A percentile compares a stretch with the other conserved stretches of the same genome.
phyloP scores from a whole-genome alignment of 2,888 invertebrate species.

The Sarcophaga subvicina region DNA sequence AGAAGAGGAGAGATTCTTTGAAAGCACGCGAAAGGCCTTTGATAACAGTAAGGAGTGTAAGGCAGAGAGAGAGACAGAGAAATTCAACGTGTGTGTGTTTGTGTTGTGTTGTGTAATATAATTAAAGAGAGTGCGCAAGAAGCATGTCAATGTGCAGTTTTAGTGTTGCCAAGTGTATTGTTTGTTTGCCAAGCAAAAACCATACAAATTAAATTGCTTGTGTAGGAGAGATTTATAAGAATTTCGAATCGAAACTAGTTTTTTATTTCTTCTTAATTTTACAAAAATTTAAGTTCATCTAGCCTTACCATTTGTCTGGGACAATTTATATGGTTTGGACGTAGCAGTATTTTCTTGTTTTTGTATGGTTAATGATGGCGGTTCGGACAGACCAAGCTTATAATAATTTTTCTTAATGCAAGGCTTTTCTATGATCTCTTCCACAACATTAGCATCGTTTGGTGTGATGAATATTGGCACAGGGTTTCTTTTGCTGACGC shows the following conservation, averaged over 20 bases:
- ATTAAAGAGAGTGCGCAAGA: neutral
- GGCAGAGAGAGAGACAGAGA: neutral
- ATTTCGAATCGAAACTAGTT: neutral
- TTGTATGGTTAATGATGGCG: conserved; percentile 68
- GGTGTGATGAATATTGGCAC: conserved; percentile 30
- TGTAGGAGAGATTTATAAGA: neutral
- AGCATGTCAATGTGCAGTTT: neutral
- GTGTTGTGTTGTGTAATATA: neutral
- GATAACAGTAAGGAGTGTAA: neutral
- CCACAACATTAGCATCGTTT: conserved; percentile 35
- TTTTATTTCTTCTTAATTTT: conserved; percentile 18
- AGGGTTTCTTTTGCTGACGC: conserved; percentile 13
- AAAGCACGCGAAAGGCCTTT: neutral
- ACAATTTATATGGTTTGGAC: conserved; percentile 21
- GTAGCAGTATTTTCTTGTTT: conserved; percentile 4
- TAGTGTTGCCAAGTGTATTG: neutral
- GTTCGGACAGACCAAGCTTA: conserved; percentile 78
- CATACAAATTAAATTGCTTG: neutral
- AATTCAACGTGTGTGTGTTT: neutral
- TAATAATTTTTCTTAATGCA: conserved; percentile 77
- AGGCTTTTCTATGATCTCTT: conserved; percentile 74
- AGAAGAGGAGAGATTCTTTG: conserved; percentile 42
- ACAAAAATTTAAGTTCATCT: conserved; percentile 38
- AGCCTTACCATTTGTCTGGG: conserved; percentile 56
- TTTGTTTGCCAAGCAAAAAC: conserved; percentile 36